A percentile compares a stretch with the other conserved stretches of the same genome.
These are phyloP conservation scores for Thymallus thymallus DNA, from an alignment of 2,113 vertebrate genomes.

Conservation along the genomic window DNA sequence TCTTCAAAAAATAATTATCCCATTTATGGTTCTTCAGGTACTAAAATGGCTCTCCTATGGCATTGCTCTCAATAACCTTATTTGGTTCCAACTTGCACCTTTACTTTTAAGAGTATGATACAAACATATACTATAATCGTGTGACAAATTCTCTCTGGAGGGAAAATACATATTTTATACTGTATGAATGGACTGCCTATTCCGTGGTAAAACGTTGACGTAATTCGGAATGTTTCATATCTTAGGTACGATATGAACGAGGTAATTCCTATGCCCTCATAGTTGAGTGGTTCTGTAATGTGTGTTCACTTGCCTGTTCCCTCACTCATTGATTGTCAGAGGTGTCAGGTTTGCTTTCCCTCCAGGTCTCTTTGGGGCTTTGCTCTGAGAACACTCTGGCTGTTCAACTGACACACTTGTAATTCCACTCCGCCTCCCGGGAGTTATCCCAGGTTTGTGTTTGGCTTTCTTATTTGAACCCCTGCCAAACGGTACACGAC, in stretches of 20 bases:
- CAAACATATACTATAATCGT: no score
- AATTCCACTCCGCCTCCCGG: constrained; percentile 38
- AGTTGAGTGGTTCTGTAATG: constrained; percentile 9
- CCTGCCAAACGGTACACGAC: constrained; percentile 49
- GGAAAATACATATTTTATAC: no score
- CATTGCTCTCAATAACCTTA: no score
- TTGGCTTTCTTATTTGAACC: constrained; percentile 51
- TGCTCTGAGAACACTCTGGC: constrained; percentile 36
- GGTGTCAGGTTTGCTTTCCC: constrained; percentile 59
- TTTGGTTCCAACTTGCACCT: no score
- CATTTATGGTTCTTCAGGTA: no score
- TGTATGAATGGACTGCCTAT: no score
- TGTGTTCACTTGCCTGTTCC: not conserved
- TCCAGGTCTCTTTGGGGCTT: constrained; percentile 41
- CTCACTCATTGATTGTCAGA: constrained; percentile 16
- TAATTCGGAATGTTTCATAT: constrained; percentile 44
- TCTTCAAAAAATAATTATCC: no score
- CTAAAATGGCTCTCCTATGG: no score
- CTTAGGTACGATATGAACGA: constrained; percentile 17
- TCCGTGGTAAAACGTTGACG: constrained; percentile 17
- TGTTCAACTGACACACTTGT: constrained; percentile 59
- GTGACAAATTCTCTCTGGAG: not conserved
- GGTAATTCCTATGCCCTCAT: constrained; percentile 18
- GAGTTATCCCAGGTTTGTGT: constrained; percentile 27
- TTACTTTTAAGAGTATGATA: no score